Conservation (phyloP, 1,140 invertebrate species). For the Steinernema khuongi region DNA sequence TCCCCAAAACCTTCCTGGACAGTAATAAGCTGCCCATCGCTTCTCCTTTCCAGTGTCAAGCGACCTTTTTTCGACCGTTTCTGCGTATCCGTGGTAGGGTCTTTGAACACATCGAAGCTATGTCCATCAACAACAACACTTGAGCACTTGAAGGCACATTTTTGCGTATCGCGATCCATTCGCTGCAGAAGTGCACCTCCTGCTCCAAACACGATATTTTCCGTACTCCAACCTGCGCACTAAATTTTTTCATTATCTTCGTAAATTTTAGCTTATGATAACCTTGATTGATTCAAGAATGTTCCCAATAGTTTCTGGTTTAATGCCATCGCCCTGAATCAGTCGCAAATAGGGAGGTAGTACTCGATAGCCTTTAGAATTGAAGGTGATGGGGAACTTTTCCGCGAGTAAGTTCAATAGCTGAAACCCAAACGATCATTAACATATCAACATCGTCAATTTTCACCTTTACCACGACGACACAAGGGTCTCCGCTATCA, state of each 20-base stretch:
- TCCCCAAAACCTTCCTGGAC: constrained; percentile 60
- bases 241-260: constrained; percentile 52
- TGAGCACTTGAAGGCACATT: constrained; percentile 64
- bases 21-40: constrained; percentile 59
- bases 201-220: constrained; percentile 62
- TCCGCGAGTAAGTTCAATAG: constrained; percentile 61
- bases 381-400: constrained; percentile 59
- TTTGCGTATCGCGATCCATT: constrained; percentile 63
- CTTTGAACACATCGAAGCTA: constrained; percentile 60
- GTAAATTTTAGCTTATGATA: constrained; percentile 35
- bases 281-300: constrained; percentile 46
- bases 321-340: constrained; percentile 64
- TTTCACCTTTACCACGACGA: constrained; percentile 58
- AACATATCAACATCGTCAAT: neutral
- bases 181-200: constrained; percentile 63
- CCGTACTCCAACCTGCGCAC: constrained; percentile 60
- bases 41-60: constrained; percentile 55
- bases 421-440: constrained; percentile 47
- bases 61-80: constrained; percentile 62
- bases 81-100: constrained; percentile 60
- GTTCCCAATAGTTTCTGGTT: constrained; percentile 58
- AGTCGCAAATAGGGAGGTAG: constrained; percentile 61
- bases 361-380: constrained; percentile 62
- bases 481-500: constrained; percentile 62
- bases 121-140: constrained; percentile 61